Evolutionary conservation across 2,797 vertebrate species (phyloP), one percentile per base, ranked within the genome.

Genomic region (Helicolenus hilgendorfi): DNA sequence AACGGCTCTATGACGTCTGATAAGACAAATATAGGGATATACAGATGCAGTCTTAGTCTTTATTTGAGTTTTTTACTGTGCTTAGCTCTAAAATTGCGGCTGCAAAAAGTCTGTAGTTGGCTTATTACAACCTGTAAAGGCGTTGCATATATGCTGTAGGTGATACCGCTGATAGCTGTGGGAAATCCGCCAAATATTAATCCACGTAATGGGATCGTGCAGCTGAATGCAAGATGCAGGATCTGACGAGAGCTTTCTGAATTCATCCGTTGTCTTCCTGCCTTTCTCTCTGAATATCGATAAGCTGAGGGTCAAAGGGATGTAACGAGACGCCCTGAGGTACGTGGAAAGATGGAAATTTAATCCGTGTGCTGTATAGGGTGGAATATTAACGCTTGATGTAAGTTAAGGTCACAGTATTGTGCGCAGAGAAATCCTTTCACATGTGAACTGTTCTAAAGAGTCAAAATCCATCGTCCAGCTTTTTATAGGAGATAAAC

Each of bases 401-500:
- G 36, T 69, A n/a, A 64, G 45, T 72, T 65, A 38, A 31, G 53
- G 56, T 76, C 63, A 63, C 49, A n/a, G 81, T 27, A 56, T 22
- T 27, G 4, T 35, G 55, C 65, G 35, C 27, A 49, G 36, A 11
- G 55, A 27, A 81, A 76, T 86, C 59, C 24, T 35, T 71, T 7
- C 11, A 20, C 11, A 11, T n/a, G 59, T 75, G 15, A 31, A 18
- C 7, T 36, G 60, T 4, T 72, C 15, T 20, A 49, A 33, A 36
- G 29, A 67, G 38, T 53, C 29, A 1, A 20, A 86, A 68, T 78
- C 27, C 98, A 96, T 92, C 91, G 96, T 96, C 97, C 96, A 92
- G 96, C 97, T 97, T 94, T 94, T 95, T 84, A 96, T 97, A 98
- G 96, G 97, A 98, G 97, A 98, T 95, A 97, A 97, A 97, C 97